Base-by-base conservation (phyloP, 2,888 invertebrate genomes). In the Drosophila nr. perissopoda region DNA sequence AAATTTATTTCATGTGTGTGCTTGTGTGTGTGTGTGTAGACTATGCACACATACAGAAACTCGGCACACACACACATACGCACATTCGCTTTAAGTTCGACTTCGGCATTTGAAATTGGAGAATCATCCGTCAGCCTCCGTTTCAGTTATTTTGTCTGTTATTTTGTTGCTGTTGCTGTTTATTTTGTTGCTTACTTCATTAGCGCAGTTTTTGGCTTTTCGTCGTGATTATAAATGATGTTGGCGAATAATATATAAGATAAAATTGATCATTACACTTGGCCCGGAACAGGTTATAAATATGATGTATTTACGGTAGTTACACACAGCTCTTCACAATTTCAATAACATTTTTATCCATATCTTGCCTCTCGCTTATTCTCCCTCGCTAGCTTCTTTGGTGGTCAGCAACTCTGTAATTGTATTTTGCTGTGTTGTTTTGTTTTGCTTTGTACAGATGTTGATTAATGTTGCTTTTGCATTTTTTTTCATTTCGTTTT, bases 1-100 rank as follows among this genome's bases (percentile, higher is more conserved):
- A 92, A 92, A 92, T 92, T 92, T 91, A 92, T 92, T 92, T 92
- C 89, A 91, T 82, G 78, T 69, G 66, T 59, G 52, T 42, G 31
- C 54, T 16, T 52, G 34, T 52, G n/a, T 69, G 49, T 78, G 72
- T 63, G 64, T 49, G 56, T 42, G 29, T 61, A 40, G 67, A 52
- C 60, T 58, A 53, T 49, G 42, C 66, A 51, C 58, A 46, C 48
- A 52, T 36, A 58, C 38, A 49, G 42, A 48, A 18, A 29, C 48
- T 52, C 57, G 7, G 31, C n/a, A 52, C 29, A 64, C 46, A 42
- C n/a, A 52, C 18, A 58, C 49, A 63, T n/a, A 57, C 73, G 74
- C 74, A 65, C 59, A 56, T 59, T 29, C 38, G 67, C 72, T 76
- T 78, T 72, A 77, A 89, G 85, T 89, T 89, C 72, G 87, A 76